A percentile compares a stretch with the other conserved stretches of the same genome.
Evolutionary conservation across 1,140 invertebrate genomes (phyloP).

Genomic region (Microplitis mediator): DNA sequence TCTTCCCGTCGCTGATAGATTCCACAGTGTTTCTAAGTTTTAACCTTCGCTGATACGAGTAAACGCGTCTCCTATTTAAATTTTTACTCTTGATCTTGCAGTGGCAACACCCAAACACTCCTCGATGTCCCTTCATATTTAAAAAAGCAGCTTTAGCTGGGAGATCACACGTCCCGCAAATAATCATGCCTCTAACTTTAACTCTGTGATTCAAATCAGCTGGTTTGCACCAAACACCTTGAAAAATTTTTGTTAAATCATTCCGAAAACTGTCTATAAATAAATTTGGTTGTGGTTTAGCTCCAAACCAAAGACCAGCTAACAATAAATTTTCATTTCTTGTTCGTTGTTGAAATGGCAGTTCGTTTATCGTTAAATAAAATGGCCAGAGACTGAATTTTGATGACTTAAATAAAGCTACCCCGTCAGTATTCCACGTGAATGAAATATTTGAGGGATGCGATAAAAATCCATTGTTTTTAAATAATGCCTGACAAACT

Average conservation of each 20-base stretch:
- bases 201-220: not conserved
- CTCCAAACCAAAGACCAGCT: not conserved
- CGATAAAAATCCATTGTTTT: not conserved
- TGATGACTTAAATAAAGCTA: not conserved
- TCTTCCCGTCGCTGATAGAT: not conserved
- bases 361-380: slow-evolving; percentile 12
- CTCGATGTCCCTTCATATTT: too few relatives aligned
- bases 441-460: slow-evolving; percentile 9
- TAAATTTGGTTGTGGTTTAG: not conserved
- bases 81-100: too few relatives aligned
- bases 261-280: not conserved
- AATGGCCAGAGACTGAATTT: slow-evolving; percentile 10
- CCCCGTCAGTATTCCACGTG: not conserved
- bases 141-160: too few relatives aligned
- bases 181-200: not conserved
- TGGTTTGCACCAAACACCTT: not conserved
- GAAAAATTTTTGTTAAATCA: not conserved
- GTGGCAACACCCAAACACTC: too few relatives aligned
- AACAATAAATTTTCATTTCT: not conserved
- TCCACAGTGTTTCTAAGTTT: too few relatives aligned
- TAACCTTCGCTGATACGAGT: too few relatives aligned
- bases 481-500: not conserved
- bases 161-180: not conserved
- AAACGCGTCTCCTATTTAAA: too few relatives aligned
- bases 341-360: not conserved